Evolutionary conservation across 2,888 invertebrate species (phyloP).

Genomic region (Neoitamus cyanurus): DNA sequence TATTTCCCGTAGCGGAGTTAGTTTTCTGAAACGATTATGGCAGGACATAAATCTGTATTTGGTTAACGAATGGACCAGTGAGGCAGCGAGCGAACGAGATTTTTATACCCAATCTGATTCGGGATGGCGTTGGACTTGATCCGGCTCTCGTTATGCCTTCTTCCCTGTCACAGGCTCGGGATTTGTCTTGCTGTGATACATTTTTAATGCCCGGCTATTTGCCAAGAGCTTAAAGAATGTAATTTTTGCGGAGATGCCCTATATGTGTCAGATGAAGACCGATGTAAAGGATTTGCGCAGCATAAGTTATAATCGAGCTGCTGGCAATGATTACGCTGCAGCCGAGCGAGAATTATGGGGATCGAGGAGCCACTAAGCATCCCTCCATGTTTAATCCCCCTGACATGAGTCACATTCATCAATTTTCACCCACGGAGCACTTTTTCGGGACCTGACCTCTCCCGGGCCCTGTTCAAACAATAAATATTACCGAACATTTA

Average conservation of each 20-base stretch:
- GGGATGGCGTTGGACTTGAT: slow-evolving; percentile 33
- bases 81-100: slow-evolving; percentile 44
- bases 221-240: slow-evolving; percentile 43
- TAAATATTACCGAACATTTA: slow-evolving; percentile 41
- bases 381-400: not conserved
- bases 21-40: slow-evolving; percentile 49
- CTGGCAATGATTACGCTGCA: not conserved
- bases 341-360: not conserved
- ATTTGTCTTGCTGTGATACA: slow-evolving; percentile 41
- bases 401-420: slow-evolving; percentile 29
- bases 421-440: not conserved
- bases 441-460: not conserved
- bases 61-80: slow-evolving; percentile 45
- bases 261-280: slow-evolving; percentile 1
- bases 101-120: slow-evolving; percentile 42
- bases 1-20: slow-evolving; percentile 35
- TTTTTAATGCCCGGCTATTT: slow-evolving; percentile 45
- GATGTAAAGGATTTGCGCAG: not conserved
- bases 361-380: not conserved
- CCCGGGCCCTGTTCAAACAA: slow-evolving; percentile 36
- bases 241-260: slow-evolving; percentile 12
- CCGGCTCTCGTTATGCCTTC: slow-evolving; percentile 21
- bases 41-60: slow-evolving; percentile 48
- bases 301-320: slow-evolving; percentile 23
- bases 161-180: slow-evolving; percentile 9